Base-by-base conservation (phyloP, 2,888 invertebrate genomes). In the Gibbula magus region DNA sequence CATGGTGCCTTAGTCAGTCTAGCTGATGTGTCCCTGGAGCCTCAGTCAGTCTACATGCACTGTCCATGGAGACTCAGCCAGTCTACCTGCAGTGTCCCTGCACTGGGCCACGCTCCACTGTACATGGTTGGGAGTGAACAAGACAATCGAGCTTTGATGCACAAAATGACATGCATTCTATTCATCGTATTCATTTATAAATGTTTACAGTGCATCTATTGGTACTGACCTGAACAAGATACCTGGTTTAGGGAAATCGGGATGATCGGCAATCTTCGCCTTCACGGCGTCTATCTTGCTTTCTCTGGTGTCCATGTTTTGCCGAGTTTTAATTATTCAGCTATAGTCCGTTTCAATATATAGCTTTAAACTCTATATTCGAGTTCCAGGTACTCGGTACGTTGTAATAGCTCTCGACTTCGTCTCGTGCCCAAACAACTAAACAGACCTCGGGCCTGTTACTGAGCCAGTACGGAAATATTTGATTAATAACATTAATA, bases 171-270 rank as follows among this genome's bases (percentile, higher is more conserved):
- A 56, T 56, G 56, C 45, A 45, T 45, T 56, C 22, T 56, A n/a
- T 56, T 25, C 7, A 7, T 8, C 20, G 13, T 10, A 16, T 67
- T 67, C 1, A n/a, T 22, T 10, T 29, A 5, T 20, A 13, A 51
- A 0, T n/a, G 2, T 51, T 10, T 20, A 2, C 13, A 22, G 4
- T 8, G 25, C 51, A 51, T 54, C 25, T 3, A 74, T n/a, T 39
- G 74, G 25, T 56, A 45, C 94, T 94, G 94, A 98, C 98, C 96
- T 95, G 93, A 97, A 98, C 78, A 96, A 86, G 82, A 98, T 95
- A 77, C 97, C 98, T 82, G 95, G 94, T 92, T 96, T 96, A 0
- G 98, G 98, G 93, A 98, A 98, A 93, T 98, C 95, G 0, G 95
- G 95, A 92, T 95, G 96, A 84, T 80, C 79, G 80, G 80, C 84